Base-by-base conservation (phyloP, 92 coral and sea anemone species). In the Porites rus region DNA sequence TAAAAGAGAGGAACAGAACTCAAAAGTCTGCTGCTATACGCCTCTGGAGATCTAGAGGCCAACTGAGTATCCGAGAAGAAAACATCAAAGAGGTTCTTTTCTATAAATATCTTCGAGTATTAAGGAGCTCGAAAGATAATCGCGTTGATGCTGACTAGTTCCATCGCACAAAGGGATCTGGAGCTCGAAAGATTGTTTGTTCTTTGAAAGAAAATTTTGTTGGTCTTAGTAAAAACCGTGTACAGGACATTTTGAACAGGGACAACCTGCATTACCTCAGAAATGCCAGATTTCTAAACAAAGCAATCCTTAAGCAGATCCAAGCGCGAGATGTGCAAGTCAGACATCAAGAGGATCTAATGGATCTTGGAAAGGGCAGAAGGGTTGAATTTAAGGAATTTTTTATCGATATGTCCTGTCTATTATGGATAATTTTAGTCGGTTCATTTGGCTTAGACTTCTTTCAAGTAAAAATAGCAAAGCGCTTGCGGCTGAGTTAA, bases 241-340 rank as follows among this genome's bases (percentile, higher is more conserved):
- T 88, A 1, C 88, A 81, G 52, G 77, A 58, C 65, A 62, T 88
- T 19, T 65, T 88, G 52, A 81, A 81, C 87, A 1, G 17, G 13
- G 82, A 28, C 88, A 83, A 88, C 16, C 83, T 65, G 8, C 81
- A 88, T 53, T 84, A 84, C 65, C 50, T 50, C 46, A 58, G 79
- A 20, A 84, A 89, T 51, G 84, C 85, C 7, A 76, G 61, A 64
- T 89, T 84, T 71, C 2, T 14, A 10, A 88, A 82, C 83, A 82
- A 64, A 50, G 84, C 87, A 12, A 72, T 25, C 22, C 77, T 70
- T 4, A 78, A 79, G 25, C 86, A 79, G 19, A 84, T 89, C 17
- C 64, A 64, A n/a, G 86, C 89, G 31, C 3, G 31, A 28, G 31
- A 28, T 28, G 31, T 28, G 31, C 31, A 28, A 28, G 31, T 28